phyloP scores from a whole-genome alignment of 1,140 invertebrate genomes.

The Bombus balteatus region DNA sequence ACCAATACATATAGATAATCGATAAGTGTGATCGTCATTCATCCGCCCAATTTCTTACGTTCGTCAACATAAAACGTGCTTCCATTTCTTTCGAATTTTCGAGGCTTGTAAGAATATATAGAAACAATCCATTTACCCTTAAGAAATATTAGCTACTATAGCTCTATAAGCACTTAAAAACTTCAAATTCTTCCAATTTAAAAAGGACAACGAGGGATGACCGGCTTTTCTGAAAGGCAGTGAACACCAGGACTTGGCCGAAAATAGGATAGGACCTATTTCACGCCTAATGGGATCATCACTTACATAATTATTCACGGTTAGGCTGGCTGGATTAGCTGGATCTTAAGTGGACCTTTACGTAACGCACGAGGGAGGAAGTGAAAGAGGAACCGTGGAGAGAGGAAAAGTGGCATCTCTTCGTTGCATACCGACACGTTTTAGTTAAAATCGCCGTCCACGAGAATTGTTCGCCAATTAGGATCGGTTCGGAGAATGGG shows the following conservation, averaged over 20 bases:
- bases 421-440: constrained; percentile 49
- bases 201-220: too few species aligned
- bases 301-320: constrained; percentile 66
- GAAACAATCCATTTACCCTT: too few species aligned
- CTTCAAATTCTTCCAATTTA: neutral
- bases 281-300: constrained; percentile 59
- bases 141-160: neutral
- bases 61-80: neutral
- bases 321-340: constrained; percentile 55
- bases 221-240: neutral
- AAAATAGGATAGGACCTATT: constrained; percentile 60
- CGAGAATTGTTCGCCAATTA: constrained; percentile 32
- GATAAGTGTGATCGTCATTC: neutral
- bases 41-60: neutral
- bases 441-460: constrained; percentile 16
- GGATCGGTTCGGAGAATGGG: constrained; percentile 29
- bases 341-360: constrained; percentile 51
- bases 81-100: too few species aligned
- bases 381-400: constrained; percentile 52
- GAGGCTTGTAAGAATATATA: neutral
- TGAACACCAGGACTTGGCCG: neutral
- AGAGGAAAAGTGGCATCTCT: constrained; percentile 41
- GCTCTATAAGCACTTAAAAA: too few species aligned
- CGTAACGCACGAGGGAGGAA: constrained; percentile 56
- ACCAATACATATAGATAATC: too few species aligned